A percentile compares a stretch with the other conserved stretches of the same genome.
Evolutionary conservation across 2,113 vertebrate genomes (phyloP).

Genomic region (Lanius ludovicianus): DNA sequence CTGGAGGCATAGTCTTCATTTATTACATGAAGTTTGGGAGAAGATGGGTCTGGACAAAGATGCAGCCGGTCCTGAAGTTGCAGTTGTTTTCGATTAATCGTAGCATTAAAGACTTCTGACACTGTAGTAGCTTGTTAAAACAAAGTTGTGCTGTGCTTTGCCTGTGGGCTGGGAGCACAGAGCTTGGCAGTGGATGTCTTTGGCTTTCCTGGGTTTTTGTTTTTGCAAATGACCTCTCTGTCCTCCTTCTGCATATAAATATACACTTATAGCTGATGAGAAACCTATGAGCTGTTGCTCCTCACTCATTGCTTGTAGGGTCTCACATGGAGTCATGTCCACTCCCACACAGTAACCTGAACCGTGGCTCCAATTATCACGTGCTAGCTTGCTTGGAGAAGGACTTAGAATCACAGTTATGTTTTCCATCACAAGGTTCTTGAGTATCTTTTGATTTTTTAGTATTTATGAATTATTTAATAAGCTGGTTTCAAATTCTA

Average conservation of each 20-base stretch:
- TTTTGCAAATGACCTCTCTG: not conserved
- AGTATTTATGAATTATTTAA: not conserved
- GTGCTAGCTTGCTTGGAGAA: not conserved
- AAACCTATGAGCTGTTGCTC: not conserved
- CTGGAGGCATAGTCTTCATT: not conserved
- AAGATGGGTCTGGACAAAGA: not conserved
- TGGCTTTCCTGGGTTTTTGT: not conserved
- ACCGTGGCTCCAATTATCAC: rapidly evolving
- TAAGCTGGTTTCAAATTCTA: not conserved
- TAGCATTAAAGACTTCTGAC: not conserved
- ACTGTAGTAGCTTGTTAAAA: not conserved
- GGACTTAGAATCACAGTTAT: not conserved
- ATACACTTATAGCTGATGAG: not conserved
- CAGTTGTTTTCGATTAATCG: not conserved
- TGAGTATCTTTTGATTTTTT: not conserved
- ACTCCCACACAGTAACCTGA: not conserved
- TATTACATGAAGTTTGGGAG: not conserved
- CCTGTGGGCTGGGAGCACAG: not conserved
- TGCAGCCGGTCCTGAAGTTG: not conserved
- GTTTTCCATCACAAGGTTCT: not conserved
- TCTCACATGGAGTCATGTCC: not conserved
- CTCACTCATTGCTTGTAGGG: not conserved
- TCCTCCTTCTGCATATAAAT: not conserved
- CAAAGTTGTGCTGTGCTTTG: not conserved
- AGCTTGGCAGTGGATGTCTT: not conserved